Conservation (phyloP, 2,113 vertebrate species). For the Anolis sagrei region DNA sequence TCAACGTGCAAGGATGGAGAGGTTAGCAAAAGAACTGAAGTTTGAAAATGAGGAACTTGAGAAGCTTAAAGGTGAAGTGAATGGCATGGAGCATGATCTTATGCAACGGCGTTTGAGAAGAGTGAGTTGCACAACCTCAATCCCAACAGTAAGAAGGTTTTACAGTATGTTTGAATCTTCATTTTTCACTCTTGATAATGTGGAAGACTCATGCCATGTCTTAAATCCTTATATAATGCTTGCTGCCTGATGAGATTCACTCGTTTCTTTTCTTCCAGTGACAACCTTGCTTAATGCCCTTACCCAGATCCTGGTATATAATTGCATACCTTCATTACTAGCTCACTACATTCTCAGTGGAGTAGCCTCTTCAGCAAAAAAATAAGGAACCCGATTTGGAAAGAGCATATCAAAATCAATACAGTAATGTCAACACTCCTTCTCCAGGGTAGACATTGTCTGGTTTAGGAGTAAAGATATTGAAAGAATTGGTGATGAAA, state of each 20-base stretch:
- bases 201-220: too few relatives aligned
- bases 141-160: slow-evolving; percentile 85
- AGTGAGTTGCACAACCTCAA: slow-evolving; percentile 91
- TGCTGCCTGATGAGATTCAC: not conserved
- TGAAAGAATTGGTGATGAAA: not conserved
- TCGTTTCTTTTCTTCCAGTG: not conserved
- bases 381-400: not conserved
- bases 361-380: not conserved
- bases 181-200: not conserved
- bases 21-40: slow-evolving; percentile 91
- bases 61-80: slow-evolving; percentile 92
- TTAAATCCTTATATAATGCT: not conserved
- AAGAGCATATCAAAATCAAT: not conserved
- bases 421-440: not conserved
- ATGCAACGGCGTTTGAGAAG: slow-evolving; percentile 95
- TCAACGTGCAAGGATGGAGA: slow-evolving; percentile 97
- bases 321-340: not conserved
- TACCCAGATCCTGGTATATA: not conserved
- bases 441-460: not conserved
- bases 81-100: slow-evolving; percentile 95
- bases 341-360: not conserved
- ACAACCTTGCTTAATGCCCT: not conserved
- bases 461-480: too few relatives aligned
- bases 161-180: slow-evolving; percentile 4
- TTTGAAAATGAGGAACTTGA: slow-evolving; percentile 93